These are phyloP conservation scores for Meganola albula DNA, from an alignment of 2,888 invertebrate species.

Conservation along the genomic window DNA sequence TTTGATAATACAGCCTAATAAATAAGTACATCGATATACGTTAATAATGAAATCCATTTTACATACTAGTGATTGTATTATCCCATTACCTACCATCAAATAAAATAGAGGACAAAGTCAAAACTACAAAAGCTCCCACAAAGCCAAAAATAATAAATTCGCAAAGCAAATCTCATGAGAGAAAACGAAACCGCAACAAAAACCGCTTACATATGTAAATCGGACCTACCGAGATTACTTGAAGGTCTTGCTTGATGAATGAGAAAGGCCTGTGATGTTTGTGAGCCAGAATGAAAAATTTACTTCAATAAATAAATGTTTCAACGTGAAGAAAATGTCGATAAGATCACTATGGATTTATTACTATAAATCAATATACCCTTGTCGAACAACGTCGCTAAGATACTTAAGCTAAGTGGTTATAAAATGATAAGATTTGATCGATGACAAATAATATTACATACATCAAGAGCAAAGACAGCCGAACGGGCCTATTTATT, in stretches of 20 bases:
- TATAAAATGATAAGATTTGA: conserved; percentile 19
- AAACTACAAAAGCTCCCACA: not conserved
- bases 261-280: conserved; percentile 31
- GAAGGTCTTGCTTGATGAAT: conserved; percentile 36
- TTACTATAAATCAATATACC: too few species aligned
- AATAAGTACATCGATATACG: too few species aligned
- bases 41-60: too few species aligned
- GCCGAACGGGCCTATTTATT: too few species aligned
- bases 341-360: not conserved
- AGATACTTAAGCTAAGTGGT: conserved; percentile 20
- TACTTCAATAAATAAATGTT: conserved; percentile 26
- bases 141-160: conserved; percentile 18
- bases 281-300: conserved; percentile 37
- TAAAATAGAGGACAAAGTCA: not conserved
- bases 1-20: too few species aligned
- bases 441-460: conserved; percentile 21
- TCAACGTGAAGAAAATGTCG: not conserved
- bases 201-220: conserved; percentile 28
- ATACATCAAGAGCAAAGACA: too few species aligned
- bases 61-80: too few species aligned
- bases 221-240: conserved; percentile 21
- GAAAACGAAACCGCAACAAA: conserved; percentile 14
- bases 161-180: conserved; percentile 14
- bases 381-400: too few species aligned
- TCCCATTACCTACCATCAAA: too few species aligned